Conservation (phyloP, 2,797 vertebrate genomes). For the Xiphophorus birchmanni region DNA sequence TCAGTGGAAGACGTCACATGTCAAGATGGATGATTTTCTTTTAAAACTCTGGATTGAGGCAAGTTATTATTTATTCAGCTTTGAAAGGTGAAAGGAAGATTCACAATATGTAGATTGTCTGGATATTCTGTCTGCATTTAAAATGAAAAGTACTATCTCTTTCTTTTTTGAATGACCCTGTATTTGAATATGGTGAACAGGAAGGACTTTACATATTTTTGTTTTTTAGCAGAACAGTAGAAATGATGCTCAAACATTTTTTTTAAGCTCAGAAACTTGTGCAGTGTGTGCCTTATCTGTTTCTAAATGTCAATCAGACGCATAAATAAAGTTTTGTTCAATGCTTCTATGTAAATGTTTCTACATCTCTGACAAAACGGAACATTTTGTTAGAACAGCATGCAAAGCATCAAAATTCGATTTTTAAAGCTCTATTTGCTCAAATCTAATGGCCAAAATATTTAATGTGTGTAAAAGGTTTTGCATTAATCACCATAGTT, state of each 20-base stretch:
- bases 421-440: background rate
- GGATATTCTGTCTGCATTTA: constrained; percentile 3
- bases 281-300: constrained; percentile 2
- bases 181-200: constrained; percentile 11
- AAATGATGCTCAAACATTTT: background rate
- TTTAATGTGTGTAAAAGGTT: constrained; percentile 2
- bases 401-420: background rate
- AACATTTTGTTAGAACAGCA: background rate
- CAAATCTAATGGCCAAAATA: background rate
- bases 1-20: constrained; percentile 26
- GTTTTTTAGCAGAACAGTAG: background rate
- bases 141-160: background rate
- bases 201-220: background rate
- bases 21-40: constrained; percentile 26
- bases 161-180: background rate
- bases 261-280: background rate
- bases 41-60: constrained; percentile 19
- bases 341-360: constrained; percentile 29
- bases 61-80: constrained; percentile 12
- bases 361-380: background rate
- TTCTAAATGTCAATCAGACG: constrained; percentile 21
- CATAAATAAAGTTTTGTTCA: constrained; percentile 4
- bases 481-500: background rate
- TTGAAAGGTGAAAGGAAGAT: constrained; percentile 3
- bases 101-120: constrained; percentile 23